Evolutionary conservation across 2,797 vertebrate species (phyloP), one percentile per base, ranked within the genome.

Genomic region (Todus mexicanus): DNA sequence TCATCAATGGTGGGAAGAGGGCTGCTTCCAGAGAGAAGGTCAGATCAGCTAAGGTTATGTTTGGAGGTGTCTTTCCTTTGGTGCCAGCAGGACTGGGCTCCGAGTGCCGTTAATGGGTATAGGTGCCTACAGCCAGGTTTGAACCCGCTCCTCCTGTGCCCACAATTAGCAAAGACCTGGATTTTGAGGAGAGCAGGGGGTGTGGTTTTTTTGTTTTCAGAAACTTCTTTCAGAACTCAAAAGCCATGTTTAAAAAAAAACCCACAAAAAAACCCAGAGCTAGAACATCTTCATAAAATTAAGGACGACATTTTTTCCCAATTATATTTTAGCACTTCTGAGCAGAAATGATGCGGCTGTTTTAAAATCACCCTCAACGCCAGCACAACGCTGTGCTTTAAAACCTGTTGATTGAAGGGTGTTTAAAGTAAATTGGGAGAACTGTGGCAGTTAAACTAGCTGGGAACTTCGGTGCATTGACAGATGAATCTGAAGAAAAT

Each of bases 361-460:
- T 79, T 63, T 84, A 91, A 94, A 93, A 91, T 81, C 63, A 6
- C 47, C 42, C 53, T 84, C 17, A 38, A 33, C 1, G 9, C 47
- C 80, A n/a, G 70, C 76, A 81, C 29, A 42, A 23, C 63, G n/a
- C 72, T 84, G 60, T 47, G 33, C 72, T 78, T 81, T 94, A 79
- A 89, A 89, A 40, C 45, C 79, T 75, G 53, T 76, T 83, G 84
- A 92, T 71, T 81, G 91, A 92, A 64, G n/a, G 26, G n/a, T 63
- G 54, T 92, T 95, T 92, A 91, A 90, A 90, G 64, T 33, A 79
- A 93, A 89, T 66, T 81, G 73, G 81, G 91, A 92, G 79, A 93
- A 76, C 27, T 26, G 37, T 60, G 64, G 59, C 79, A 87, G 66
- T 89, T 91, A 64, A 91, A 88, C 17, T 78, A 87, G 33, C 57